A percentile compares a stretch with the other conserved stretches of the same genome.
These are phyloP conservation scores for Enteromius mattozi DNA, from an alignment of 2,797 vertebrate species.

Conservation along the genomic window DNA sequence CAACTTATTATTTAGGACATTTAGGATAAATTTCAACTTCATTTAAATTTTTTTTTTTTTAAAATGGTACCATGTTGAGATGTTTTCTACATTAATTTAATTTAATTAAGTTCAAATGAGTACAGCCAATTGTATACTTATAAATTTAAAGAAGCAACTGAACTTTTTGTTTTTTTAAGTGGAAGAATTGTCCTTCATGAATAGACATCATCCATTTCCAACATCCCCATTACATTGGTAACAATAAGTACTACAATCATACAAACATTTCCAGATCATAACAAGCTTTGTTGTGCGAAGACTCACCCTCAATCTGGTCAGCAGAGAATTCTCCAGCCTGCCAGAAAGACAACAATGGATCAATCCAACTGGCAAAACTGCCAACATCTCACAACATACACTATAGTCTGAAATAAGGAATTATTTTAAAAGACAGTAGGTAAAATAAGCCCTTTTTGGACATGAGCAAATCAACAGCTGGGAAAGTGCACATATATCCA, in stretches of 20 bases:
- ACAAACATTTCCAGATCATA: background rate
- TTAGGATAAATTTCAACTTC: background rate
- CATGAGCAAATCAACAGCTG: slow-evolving; percentile 6
- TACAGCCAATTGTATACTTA: background rate
- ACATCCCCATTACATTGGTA: background rate
- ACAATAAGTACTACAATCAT: background rate
- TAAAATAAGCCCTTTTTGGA: background rate
- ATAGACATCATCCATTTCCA: background rate
- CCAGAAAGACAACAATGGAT: slow-evolving; percentile 53
- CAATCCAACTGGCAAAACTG: slow-evolving; percentile 35
- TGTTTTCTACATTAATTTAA: background rate
- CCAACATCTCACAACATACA: slow-evolving; percentile 4
- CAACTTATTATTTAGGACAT: background rate
- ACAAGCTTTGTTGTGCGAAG: background rate
- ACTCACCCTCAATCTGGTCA: slow-evolving; percentile 98
- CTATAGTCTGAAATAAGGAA: background rate
- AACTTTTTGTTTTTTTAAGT: background rate
- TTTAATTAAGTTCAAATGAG: background rate
- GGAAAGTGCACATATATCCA: slow-evolving; percentile 1
- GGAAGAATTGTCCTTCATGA: background rate
- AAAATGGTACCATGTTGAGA: background rate
- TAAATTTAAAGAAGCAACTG: background rate
- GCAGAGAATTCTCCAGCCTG: slow-evolving; percentile 81
- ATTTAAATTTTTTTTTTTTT: background rate
- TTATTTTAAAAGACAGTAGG: slow-evolving; percentile 17